Evolutionary conservation across 2,113 vertebrate genomes (phyloP).

Genomic region (Bubo scandiacus): DNA sequence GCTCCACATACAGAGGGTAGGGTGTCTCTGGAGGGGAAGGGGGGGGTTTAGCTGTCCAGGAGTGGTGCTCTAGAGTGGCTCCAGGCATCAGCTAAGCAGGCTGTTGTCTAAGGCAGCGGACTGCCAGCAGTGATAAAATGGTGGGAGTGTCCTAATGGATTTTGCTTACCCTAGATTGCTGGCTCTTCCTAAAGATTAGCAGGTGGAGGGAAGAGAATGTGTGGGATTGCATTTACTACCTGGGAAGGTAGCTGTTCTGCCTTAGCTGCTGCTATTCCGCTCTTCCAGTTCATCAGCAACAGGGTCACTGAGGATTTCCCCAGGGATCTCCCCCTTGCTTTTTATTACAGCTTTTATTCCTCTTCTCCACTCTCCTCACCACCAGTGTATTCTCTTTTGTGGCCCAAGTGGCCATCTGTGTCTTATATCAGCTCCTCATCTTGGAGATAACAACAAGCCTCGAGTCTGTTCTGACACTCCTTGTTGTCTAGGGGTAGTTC

Average conservation of each 20-base stretch:
- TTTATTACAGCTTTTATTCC: not conserved
- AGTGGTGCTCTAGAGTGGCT: not conserved
- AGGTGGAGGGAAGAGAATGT: not conserved
- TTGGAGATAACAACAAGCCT: not conserved
- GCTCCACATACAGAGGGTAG: constrained; percentile 82
- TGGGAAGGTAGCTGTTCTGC: not conserved
- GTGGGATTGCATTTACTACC: not conserved
- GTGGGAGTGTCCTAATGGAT: not conserved
- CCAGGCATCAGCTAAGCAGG: not conserved
- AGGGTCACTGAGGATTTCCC: not conserved
- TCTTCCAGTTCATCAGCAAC: not conserved
- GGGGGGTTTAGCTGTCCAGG: not conserved
- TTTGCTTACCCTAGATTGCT: not conserved
- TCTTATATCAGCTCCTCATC: not conserved
- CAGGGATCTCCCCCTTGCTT: not conserved
- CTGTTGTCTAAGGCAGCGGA: not conserved
- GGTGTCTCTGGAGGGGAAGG: constrained; percentile 1
- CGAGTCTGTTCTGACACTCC: not conserved
- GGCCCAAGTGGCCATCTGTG: not conserved
- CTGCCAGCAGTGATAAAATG: not conserved
- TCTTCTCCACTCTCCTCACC: not conserved
- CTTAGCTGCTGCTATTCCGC: not conserved
- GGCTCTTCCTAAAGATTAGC: not conserved
- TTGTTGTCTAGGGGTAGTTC: not conserved
- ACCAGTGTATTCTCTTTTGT: not conserved